Evolutionary conservation across 2,113 vertebrate species (phyloP).

Genomic region (Progne subis): DNA sequence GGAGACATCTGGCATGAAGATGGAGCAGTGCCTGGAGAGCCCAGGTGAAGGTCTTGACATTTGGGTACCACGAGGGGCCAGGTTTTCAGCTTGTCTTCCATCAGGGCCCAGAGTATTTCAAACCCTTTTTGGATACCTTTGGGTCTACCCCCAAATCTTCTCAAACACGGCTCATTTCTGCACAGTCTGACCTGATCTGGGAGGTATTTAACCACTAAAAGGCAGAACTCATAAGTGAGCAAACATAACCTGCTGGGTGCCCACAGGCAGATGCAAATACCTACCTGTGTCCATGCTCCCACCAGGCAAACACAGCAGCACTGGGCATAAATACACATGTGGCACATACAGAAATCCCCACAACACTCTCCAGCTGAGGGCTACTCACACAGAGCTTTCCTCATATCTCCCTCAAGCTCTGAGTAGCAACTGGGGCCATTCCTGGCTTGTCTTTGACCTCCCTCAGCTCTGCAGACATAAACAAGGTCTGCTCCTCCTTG

Average conservation of each 20-base stretch:
- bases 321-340: rapidly evolving
- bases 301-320: not conserved
- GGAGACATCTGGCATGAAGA: not conserved
- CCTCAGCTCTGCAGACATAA: not conserved
- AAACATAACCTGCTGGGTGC: not conserved
- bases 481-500: not conserved
- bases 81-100: not conserved
- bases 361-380: not conserved
- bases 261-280: not conserved
- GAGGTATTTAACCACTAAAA: not conserved
- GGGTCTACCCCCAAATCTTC: not conserved
- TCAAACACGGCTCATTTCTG: not conserved
- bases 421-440: not conserved
- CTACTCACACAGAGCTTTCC: not conserved
- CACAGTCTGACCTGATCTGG: not conserved
- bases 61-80: rapidly evolving
- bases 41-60: not conserved
- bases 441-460: not conserved
- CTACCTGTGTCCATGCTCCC: rapidly evolving
- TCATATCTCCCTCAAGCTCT: not conserved
- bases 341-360: not conserved
- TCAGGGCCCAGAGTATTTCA: not conserved
- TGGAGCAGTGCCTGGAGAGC: not conserved
- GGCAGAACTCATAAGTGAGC: rapidly evolving
- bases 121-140: too few relatives aligned